Conservation (phyloP, 1,140 invertebrate species). For the Pseudomyrmex sp. region DNA sequence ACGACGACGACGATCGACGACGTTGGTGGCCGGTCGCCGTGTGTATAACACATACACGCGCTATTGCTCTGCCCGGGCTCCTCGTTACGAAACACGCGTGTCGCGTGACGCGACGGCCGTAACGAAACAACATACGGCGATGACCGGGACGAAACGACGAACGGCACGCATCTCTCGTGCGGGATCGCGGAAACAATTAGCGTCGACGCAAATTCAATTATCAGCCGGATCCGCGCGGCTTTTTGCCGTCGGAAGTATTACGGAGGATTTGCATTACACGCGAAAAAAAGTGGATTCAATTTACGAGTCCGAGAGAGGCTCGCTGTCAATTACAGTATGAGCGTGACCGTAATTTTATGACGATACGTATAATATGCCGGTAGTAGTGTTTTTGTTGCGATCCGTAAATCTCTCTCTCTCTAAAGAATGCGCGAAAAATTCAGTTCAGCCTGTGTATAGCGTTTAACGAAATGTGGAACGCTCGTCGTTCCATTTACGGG, state of each 20-base stretch:
- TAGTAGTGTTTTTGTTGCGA: not conserved
- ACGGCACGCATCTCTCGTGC: constrained; percentile 46
- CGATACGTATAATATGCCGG: not conserved
- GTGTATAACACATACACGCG: too few relatives aligned
- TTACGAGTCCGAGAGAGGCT: constrained; percentile 19
- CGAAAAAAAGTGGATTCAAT: constrained; percentile 18
- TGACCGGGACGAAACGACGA: constrained; percentile 52
- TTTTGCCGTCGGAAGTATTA: constrained; percentile 47
- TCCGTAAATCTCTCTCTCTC: too few relatives aligned
- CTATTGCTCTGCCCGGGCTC: too few relatives aligned
- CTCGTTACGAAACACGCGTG: constrained; percentile 49
- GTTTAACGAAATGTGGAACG: constrained; percentile 17
- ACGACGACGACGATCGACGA: constrained; percentile 26
- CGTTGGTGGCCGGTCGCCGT: not conserved
- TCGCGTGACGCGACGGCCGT: constrained; percentile 65
- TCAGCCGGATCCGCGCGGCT: constrained; percentile 42
- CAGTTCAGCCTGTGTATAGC: not conserved
- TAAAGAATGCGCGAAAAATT: too few relatives aligned
- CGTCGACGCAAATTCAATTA: constrained; percentile 60
- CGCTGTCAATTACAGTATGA: not conserved
- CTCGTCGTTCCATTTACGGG: not conserved
- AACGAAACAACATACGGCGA: constrained; percentile 60
- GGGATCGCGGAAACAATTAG: constrained; percentile 46
- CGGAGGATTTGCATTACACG: constrained; percentile 42
- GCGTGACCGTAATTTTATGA: constrained; percentile 27